Evolutionary conservation across 2,113 vertebrate species (phyloP), one percentile per base, ranked within the genome.

Genomic region (Burhinus bistriatus): DNA sequence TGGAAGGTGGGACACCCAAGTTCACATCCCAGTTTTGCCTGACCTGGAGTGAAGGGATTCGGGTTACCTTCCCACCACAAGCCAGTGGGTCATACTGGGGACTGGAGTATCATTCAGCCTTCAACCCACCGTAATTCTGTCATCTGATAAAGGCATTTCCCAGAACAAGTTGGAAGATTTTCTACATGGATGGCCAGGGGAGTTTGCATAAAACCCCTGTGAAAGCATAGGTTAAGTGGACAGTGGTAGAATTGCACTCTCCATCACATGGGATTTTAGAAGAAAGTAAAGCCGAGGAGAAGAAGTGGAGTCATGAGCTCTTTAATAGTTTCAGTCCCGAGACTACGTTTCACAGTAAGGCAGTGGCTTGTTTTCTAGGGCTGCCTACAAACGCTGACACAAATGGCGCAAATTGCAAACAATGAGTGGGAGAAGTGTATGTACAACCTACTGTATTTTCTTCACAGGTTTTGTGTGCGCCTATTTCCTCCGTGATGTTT

Each of bases 381-480:
- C 82, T 96, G 75, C 87, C 94, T 75, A 27, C 40, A 59, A 75
- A 59, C 19, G 16, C 86, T 47, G 58, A 73, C 18, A 86, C 81
- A 82, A 90, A 58, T 25, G 58, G 78, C 5, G 21, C 52, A 94
- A 77, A 75, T 93, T 94, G 71, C 90, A 92, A 91, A 57, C 87
- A 66, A 20, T 34, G 91, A 96, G 78, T 93, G 84, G 87, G 81
- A 97, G 95, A 93, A 86, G 93, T 95, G 77, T 93, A 77, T 91
- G 64, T 38, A 61, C 36, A 69, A 92, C 87, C 82, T 72, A 75
- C 69, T 77, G 47, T 80, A 80, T 95, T 97, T 96, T 96, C 92
- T 96, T 95, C 96, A 89, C 89, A 92, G 69, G 55, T 95, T 90
- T 94, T 89, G 58, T 83, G 76, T 55, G 34, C 7, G 87, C 81